phyloP scores from a whole-genome alignment of 1,140 invertebrate genomes.

The Agraylea sexmaculata region DNA sequence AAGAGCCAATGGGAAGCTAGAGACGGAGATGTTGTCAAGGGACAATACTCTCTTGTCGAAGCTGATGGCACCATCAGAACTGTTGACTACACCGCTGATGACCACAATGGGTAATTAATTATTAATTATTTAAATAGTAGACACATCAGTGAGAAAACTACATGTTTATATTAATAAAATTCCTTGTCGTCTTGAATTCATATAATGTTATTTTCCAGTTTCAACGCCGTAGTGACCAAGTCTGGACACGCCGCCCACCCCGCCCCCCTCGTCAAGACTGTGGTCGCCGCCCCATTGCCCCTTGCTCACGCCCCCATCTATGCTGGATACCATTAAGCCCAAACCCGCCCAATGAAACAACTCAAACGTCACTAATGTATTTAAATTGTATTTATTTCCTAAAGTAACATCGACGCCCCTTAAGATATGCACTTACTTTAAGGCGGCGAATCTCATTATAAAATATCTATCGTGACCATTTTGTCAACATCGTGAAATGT shows the following conservation, averaged over 20 bases:
- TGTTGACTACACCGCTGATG: constrained; percentile 42
- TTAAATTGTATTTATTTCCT: too few relatives aligned
- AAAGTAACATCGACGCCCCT: too few relatives aligned
- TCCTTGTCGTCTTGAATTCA: constrained; percentile 10
- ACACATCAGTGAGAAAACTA: constrained; percentile 1
- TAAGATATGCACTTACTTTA: too few relatives aligned
- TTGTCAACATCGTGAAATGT: too few relatives aligned
- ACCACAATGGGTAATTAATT: constrained; percentile 32
- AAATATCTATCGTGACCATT: too few relatives aligned
- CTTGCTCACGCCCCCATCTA: constrained; percentile 36
- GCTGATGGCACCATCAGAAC: constrained; percentile 43
- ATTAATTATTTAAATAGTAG: neutral
- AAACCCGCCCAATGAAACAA: constrained; percentile 5
- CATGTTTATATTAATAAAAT: neutral
- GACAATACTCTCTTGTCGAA: constrained; percentile 42
- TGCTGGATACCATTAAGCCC: constrained; percentile 31
- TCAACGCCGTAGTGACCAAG: constrained; percentile 53
- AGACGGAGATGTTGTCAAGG: constrained; percentile 41
- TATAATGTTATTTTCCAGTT: constrained; percentile 31
- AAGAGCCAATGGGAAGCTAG: constrained; percentile 40
- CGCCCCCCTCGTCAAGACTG: constrained; percentile 14
- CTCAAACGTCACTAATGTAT: too few relatives aligned
- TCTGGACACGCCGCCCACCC: constrained; percentile 33
- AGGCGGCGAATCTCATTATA: too few relatives aligned
- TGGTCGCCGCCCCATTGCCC: constrained; percentile 17